Conservation (phyloP, 1,140 invertebrate species). For the Leptinotarsa undecemlineata region DNA sequence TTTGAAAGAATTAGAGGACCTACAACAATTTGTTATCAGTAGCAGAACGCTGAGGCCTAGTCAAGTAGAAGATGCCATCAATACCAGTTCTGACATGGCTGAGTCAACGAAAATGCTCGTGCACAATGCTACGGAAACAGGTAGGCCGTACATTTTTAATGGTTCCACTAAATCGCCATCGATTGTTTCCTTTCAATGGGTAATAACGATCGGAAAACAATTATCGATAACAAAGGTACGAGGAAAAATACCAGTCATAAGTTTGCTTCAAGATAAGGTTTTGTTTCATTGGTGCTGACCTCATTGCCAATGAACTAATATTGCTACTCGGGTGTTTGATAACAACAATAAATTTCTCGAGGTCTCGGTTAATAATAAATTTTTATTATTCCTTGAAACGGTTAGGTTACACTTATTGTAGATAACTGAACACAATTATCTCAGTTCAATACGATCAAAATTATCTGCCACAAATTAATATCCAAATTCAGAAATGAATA, state of each 20-base stretch:
- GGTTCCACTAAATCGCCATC: not conserved
- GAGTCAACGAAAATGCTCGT: slow-evolving; percentile 55
- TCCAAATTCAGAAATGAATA: too few species aligned
- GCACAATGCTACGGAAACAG: slow-evolving; percentile 53
- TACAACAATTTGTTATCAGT: slow-evolving; percentile 58
- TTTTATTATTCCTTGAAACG: too few species aligned
- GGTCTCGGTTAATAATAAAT: too few species aligned
- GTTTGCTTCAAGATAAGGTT: not conserved
- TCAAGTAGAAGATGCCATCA: slow-evolving; percentile 58
- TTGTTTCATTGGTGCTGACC: not conserved
- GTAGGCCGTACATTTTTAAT: slow-evolving; percentile 36
- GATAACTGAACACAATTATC: too few species aligned
- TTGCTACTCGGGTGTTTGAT: too few species aligned
- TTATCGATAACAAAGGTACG: not conserved
- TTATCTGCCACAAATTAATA: too few species aligned
- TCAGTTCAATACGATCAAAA: too few species aligned
- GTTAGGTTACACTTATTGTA: too few species aligned
- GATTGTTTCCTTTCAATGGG: not conserved
- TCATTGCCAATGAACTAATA: too few species aligned
- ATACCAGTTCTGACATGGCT: slow-evolving; percentile 56
- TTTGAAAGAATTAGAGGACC: slow-evolving; percentile 61
- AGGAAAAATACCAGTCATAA: not conserved
- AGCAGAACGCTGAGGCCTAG: slow-evolving; percentile 55
- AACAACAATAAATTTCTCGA: too few species aligned
- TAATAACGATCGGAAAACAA: not conserved